These are phyloP conservation scores for Ectropis crepuscularia DNA, from an alignment of 2,888 invertebrate species.

Conservation along the genomic window DNA sequence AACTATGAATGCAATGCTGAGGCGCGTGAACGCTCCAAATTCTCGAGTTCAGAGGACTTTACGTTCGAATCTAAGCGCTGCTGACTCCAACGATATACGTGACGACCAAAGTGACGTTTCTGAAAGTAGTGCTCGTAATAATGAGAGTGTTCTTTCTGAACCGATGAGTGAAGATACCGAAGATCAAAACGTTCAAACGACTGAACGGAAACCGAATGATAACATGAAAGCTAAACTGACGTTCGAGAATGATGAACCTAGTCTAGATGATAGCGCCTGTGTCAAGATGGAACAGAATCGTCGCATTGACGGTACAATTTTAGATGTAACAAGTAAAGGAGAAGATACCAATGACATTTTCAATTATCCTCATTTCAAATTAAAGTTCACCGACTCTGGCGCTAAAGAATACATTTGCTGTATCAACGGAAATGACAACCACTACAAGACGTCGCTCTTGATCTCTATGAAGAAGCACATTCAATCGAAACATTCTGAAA, in stretches of 20 bases:
- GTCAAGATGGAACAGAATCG: no score
- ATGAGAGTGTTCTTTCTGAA: conserved; percentile 35
- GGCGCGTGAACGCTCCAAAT: conserved; percentile 38
- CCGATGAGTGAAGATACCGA: conserved; percentile 15
- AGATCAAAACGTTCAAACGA: conserved; percentile 14
- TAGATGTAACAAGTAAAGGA: conserved; percentile 16
- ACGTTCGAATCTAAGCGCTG: conserved; percentile 52
- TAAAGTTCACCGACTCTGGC: conserved; percentile 57
- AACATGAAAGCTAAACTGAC: conserved; percentile 65
- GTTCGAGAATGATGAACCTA: conserved; percentile 58
- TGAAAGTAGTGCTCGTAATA: conserved; percentile 41
- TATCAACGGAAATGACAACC: conserved; percentile 65
- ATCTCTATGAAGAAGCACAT: conserved; percentile 79
- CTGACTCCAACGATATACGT: conserved; percentile 51
- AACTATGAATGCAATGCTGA: conserved; percentile 50
- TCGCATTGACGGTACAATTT: conserved; percentile 28
- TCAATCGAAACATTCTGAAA: conserved; percentile 68
- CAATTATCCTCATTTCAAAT: conserved; percentile 69
- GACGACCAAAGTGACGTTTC: conserved; percentile 53
- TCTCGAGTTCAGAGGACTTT: conserved; percentile 57
- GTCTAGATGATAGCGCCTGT: no score
- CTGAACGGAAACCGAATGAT: conserved; percentile 30
- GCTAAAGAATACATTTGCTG: conserved; percentile 74
- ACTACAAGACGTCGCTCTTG: conserved; percentile 70
- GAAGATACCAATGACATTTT: conserved; percentile 47